Base-by-base conservation (phyloP, 2,797 vertebrate genomes). In the Microchirus variegatus region DNA sequence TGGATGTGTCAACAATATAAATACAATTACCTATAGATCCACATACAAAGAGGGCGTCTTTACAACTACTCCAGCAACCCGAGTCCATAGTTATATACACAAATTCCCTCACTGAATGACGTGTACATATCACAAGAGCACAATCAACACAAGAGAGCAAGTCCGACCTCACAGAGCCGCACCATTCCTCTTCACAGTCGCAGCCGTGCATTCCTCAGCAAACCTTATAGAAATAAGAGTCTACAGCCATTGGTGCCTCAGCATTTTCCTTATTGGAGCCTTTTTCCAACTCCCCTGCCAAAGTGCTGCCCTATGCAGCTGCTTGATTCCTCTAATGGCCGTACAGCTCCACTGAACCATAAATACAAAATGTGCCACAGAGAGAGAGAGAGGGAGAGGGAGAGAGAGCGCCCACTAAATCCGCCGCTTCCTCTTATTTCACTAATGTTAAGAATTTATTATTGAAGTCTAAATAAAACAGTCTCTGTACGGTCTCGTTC, bases 351-450 rank as follows among this genome's bases (percentile, higher is more conserved):
- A 42, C 41, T 42, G 15, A 15, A 42, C 41, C 41, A 42, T 42
- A 42, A 42, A 42, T 42, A 42, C 41, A 42, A 42, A 17, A 16
- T 16, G 15, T 44, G 43, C 73, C 52, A 60, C 43, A 17, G 9
- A 44, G n/a, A 44, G 22, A 22, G 43, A 44, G 43, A 44, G 9
- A 44, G n/a, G 16, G 22, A 22, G 43, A 44, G 43, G 17, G 9
- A 44, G n/a, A 44, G 22, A 22, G 43, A 44, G 43, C 17, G 43
- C n/a, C n/a, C 43, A 17, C 43, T 44, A 44, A 44, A 44, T 44
- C n/a, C 43, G 17, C 43, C 15, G 10, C 15, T 44, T 17, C 43
- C 43, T 44, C 43, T 44, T 44, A 9, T 44, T 42, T 42, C 41
- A 15, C 41, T 11, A 42, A 42, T 42, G 41, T 42, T 42, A 4